A percentile compares a stretch with the other conserved stretches of the same genome.
These are phyloP conservation scores for Cheilosia variabilis DNA, from an alignment of 2,888 invertebrate genomes.

Conservation along the genomic window DNA sequence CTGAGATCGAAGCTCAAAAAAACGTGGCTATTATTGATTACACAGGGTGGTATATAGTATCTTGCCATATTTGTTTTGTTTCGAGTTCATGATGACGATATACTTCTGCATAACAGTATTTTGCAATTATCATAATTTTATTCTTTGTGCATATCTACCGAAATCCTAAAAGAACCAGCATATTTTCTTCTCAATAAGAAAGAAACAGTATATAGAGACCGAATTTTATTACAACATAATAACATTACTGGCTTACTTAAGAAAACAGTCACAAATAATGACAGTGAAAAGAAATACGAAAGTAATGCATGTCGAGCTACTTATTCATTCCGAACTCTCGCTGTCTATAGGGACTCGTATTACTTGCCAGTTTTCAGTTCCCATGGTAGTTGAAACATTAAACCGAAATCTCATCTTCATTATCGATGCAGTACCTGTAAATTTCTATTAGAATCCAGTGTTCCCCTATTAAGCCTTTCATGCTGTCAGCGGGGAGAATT, in stretches of 20 bases:
- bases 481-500: slow-evolving; percentile 36
- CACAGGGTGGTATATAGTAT: too few relatives aligned
- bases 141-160: neutral
- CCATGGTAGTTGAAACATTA: slow-evolving; percentile 34
- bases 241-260: slow-evolving; percentile 7
- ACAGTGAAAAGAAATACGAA: slow-evolving; percentile 2
- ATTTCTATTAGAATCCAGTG: slow-evolving; percentile 26
- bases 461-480: neutral
- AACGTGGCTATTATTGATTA: too few relatives aligned
- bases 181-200: neutral
- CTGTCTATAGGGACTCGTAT: slow-evolving; percentile 15
- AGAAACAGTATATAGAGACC: neutral
- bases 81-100: neutral
- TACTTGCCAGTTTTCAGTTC: slow-evolving; percentile 29
- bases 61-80: too few relatives aligned
- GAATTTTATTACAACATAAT: neutral
- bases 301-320: slow-evolving; percentile 33
- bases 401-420: slow-evolving; percentile 60
- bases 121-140: neutral
- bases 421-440: slow-evolving; percentile 69
- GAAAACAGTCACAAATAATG: slow-evolving; percentile 45
- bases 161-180: neutral
- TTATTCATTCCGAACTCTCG: slow-evolving; percentile 40
- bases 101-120: neutral
- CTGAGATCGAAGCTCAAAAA: too few relatives aligned